Percentiles rank a stretch among this genome's conserved stretches.
phyloP scores from a whole-genome alignment of 92 coral and sea anemone species.

The Phenganax stokvisi region DNA sequence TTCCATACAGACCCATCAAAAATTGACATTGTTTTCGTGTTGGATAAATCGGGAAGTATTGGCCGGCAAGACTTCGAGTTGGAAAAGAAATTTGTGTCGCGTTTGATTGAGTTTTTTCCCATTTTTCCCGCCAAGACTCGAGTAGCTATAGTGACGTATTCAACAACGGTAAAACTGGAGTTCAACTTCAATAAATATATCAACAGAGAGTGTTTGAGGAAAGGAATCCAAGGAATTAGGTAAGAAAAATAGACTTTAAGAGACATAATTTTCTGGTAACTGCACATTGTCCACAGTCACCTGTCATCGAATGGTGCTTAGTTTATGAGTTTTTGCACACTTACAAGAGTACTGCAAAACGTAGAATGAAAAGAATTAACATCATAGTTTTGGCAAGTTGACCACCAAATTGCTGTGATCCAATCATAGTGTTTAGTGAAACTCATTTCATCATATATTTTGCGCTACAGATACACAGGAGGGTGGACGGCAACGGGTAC shows the following conservation, averaged over 20 bases:
- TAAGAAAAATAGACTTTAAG: background rate
- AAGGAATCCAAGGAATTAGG: background rate
- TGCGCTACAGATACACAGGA: constrained; percentile 21
- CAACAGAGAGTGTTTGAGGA: constrained; percentile 1
- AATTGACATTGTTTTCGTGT: background rate
- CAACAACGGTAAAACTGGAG: background rate
- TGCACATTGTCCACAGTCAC: no score
- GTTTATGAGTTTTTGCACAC: no score
- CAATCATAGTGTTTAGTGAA: no score
- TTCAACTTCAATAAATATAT: constrained; percentile 6
- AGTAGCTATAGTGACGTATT: background rate
- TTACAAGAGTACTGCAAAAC: no score
- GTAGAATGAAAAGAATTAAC: no score
- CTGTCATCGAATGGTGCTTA: no score
- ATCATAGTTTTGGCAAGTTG: no score
- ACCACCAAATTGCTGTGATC: no score
- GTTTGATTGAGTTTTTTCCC: background rate
- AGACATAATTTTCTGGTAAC: no score
- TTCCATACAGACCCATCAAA: no score
- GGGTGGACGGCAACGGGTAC: constrained; percentile 27
- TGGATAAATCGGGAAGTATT: constrained; percentile 2
- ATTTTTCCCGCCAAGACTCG: constrained; percentile 11
- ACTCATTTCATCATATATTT: no score
- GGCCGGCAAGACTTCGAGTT: background rate
- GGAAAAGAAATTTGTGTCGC: constrained; percentile 1